Evolutionary conservation across 2,113 vertebrate species (phyloP).

Genomic region (Oncorhynchus mykiss): DNA sequence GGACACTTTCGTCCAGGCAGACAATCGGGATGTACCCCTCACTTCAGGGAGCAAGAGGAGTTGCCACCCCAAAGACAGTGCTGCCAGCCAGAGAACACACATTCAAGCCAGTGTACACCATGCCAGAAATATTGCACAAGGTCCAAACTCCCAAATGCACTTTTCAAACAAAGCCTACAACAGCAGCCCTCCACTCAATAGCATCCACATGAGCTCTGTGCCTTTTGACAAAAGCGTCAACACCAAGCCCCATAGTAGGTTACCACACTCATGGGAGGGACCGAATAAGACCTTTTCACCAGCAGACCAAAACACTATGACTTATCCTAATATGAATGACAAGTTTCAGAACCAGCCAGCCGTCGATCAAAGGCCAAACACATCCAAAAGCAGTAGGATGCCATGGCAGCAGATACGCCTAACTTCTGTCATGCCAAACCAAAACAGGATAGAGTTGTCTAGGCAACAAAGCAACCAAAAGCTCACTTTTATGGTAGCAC

Average conservation of each 20-base stretch:
- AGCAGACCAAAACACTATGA: conserved; percentile 75
- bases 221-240: conserved; percentile 79
- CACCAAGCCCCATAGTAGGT: conserved; percentile 67
- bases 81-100: conserved; percentile 74
- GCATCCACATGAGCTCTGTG: conserved; percentile 65
- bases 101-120: conserved; percentile 66
- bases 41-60: conserved; percentile 75
- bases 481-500: conserved; percentile 75
- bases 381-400: conserved; percentile 77
- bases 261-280: conserved; percentile 84
- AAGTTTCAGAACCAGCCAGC: conserved; percentile 79
- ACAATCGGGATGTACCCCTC: conserved; percentile 72
- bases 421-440: conserved; percentile 67
- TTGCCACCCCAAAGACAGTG: conserved; percentile 70
- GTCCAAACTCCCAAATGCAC: conserved; percentile 81
- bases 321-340: conserved; percentile 74
- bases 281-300: conserved; percentile 76
- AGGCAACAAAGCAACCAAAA: conserved; percentile 81
- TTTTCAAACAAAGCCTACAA: conserved; percentile 82
- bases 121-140: conserved; percentile 78
- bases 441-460: conserved; percentile 79
- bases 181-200: conserved; percentile 62
- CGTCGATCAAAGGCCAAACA: conserved; percentile 77
- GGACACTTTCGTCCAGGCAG: conserved; percentile 74
- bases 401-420: conserved; percentile 85